A percentile compares a stretch with the other conserved stretches of the same genome.
Conservation (phyloP, 2,888 invertebrate species). For the Drosophila falleni region DNA sequence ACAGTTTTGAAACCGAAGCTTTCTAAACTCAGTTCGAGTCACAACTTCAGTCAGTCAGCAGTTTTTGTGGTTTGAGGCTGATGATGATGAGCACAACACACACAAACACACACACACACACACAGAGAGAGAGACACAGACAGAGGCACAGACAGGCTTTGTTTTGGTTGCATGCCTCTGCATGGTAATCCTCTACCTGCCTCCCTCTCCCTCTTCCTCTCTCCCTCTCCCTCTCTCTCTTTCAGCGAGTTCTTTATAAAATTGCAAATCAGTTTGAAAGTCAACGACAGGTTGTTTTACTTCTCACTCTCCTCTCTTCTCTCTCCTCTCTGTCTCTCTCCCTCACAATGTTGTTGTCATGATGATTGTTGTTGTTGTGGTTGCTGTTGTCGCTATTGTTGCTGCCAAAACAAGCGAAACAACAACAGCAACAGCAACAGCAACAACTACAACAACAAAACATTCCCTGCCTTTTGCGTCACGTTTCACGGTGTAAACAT, state of each 20-base stretch:
- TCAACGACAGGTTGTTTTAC: conserved; percentile 73
- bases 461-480: conserved; percentile 30
- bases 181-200: conserved; percentile 52
- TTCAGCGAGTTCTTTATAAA: conserved; percentile 70
- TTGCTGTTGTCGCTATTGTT: conserved; percentile 38
- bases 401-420: conserved; percentile 50
- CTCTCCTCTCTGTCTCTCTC: not conserved
- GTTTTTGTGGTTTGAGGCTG: conserved; percentile 46
- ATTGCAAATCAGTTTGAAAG: conserved; percentile 81
- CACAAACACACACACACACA: conserved; percentile 15
- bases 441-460: conserved; percentile 20
- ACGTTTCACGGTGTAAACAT: conserved; percentile 67
- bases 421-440: conserved; percentile 17
- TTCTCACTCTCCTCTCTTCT: not conserved
- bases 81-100: conserved; percentile 35
- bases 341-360: conserved; percentile 15
- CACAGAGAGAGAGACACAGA: conserved; percentile 6
- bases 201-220: conserved; percentile 16
- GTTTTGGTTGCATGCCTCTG: conserved; percentile 55
- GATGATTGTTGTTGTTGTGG: conserved; percentile 23
- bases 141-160: conserved; percentile 20
- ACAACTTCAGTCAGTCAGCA: conserved; percentile 65
- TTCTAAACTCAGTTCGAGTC: conserved; percentile 33
- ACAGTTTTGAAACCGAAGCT: conserved; percentile 2
- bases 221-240: not conserved